Percentiles rank a stretch among this genome's conserved stretches.
Conservation (phyloP, 1,140 invertebrate species). For the Nasonia longicornis region DNA sequence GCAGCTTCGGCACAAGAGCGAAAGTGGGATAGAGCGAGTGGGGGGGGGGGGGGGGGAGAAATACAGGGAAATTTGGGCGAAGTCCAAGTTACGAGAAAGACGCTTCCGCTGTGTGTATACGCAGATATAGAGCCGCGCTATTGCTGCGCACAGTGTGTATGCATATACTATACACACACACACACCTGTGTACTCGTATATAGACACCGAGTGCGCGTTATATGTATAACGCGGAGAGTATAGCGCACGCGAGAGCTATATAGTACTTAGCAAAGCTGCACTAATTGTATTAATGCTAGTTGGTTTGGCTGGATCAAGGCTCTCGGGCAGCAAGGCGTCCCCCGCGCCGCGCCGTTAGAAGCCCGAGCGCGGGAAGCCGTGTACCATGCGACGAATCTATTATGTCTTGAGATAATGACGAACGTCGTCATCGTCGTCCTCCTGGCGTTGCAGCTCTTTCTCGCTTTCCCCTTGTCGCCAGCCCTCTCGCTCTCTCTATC, state of each 20-base stretch:
- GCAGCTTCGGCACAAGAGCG: slow-evolving; percentile 11
- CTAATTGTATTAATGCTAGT: slow-evolving; percentile 68
- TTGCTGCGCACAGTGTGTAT: not conserved
- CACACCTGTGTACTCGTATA: not conserved
- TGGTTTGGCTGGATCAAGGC: slow-evolving; percentile 61
- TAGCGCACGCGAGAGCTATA: slow-evolving; percentile 47
- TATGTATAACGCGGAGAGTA: not conserved
- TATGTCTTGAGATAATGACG: slow-evolving; percentile 51
- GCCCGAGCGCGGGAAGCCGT: slow-evolving; percentile 51
- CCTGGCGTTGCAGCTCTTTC: not conserved
- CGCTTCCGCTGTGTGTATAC: not conserved
- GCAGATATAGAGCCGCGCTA: no score
- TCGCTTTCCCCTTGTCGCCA: not conserved
- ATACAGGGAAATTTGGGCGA: slow-evolving; percentile 58
- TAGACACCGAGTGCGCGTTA: not conserved
- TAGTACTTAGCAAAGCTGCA: slow-evolving; percentile 64
- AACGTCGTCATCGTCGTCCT: slow-evolving; percentile 12
- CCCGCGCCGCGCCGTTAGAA: slow-evolving; percentile 53
- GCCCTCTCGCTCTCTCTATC: not conserved
- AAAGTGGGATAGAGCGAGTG: not conserved
- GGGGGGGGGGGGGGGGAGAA: not conserved
- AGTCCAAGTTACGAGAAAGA: slow-evolving; percentile 58
- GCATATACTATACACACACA: not conserved
- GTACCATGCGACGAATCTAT: slow-evolving; percentile 57
- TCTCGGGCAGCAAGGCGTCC: slow-evolving; percentile 17